These are phyloP conservation scores for Alethe diademata DNA, from an alignment of 2,113 vertebrate genomes.

Conservation along the genomic window DNA sequence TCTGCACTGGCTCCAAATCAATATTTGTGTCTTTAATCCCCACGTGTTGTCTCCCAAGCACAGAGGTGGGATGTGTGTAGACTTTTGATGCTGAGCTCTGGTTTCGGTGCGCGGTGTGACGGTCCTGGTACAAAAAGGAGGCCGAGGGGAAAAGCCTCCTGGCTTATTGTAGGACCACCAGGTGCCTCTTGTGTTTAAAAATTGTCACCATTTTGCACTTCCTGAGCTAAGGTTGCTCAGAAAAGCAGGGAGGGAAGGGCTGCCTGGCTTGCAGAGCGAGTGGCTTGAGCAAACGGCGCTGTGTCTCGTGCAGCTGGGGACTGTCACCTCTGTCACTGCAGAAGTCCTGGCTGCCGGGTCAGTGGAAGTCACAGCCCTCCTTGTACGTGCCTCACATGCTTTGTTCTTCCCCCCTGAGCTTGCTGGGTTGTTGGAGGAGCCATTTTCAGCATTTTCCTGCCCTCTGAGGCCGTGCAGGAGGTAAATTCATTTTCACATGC, in stretches of 20 bases:
- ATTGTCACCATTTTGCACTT: not conserved
- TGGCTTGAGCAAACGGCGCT: rapidly evolving
- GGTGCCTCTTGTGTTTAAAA: not conserved
- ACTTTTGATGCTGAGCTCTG: not conserved
- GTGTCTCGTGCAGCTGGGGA: not conserved
- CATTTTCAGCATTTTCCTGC: not conserved
- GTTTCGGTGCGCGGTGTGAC: not conserved
- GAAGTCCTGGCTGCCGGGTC: not conserved
- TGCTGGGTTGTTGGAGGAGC: not conserved
- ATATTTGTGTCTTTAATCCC: constrained; percentile 44
- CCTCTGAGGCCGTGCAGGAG: not conserved
- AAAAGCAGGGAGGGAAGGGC: not conserved
- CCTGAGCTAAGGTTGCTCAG: not conserved
- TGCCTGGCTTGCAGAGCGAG: not conserved
- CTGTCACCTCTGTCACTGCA: not conserved
- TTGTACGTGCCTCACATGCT: not conserved
- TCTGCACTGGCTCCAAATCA: constrained; percentile 37
- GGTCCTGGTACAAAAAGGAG: not conserved
- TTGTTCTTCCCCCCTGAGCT: not conserved
- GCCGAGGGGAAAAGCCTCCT: not conserved
- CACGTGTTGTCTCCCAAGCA: not conserved
- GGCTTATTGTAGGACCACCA: rapidly evolving
- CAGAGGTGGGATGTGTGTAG: not conserved
- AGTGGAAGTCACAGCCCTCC: not conserved
- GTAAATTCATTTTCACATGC: not conserved